phyloP scores from a whole-genome alignment of 2,113 vertebrate genomes.

The Psammodynastes pulverulentus region DNA sequence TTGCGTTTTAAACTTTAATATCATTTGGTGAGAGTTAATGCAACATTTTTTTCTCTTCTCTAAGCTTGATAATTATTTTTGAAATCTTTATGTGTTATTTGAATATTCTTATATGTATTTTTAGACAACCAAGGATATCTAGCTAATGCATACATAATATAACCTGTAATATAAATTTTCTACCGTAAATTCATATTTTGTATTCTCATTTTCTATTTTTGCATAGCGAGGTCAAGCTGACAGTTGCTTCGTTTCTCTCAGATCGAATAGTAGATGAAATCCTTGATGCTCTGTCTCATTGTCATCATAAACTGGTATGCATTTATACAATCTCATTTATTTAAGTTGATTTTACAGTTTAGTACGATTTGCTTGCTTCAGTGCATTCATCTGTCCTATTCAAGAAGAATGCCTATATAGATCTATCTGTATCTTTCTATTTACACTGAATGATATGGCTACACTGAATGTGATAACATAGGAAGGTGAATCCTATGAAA shows the following conservation, averaged over 20 bases:
- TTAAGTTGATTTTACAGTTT: background rate
- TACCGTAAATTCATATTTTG: slow-evolving; percentile 27
- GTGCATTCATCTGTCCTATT: background rate
- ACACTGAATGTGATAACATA: background rate
- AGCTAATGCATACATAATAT: slow-evolving; percentile 22
- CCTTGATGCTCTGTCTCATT: slow-evolving; percentile 86
- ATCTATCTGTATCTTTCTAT: background rate
- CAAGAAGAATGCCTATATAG: background rate
- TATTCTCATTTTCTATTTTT: slow-evolving; percentile 52
- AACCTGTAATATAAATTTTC: slow-evolving; percentile 2
- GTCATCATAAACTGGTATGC: slow-evolving; percentile 88
- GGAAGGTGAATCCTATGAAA: background rate
- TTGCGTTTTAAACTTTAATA: background rate
- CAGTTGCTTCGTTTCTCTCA: slow-evolving; percentile 93
- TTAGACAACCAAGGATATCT: slow-evolving; percentile 37
- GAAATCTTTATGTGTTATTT: slow-evolving; percentile 20
- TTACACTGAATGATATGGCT: background rate
- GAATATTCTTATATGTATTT: slow-evolving; percentile 24
- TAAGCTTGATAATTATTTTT: slow-evolving; percentile 53
- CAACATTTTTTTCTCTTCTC: slow-evolving; percentile 58
- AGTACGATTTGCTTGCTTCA: background rate
- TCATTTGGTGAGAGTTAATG: slow-evolving; percentile 40
- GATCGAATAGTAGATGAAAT: slow-evolving; percentile 97
- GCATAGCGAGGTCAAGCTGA: slow-evolving; percentile 91
- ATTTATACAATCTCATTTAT: background rate